Base-by-base conservation (phyloP, 2,888 invertebrate species). In the Nomada ruficornis region DNA sequence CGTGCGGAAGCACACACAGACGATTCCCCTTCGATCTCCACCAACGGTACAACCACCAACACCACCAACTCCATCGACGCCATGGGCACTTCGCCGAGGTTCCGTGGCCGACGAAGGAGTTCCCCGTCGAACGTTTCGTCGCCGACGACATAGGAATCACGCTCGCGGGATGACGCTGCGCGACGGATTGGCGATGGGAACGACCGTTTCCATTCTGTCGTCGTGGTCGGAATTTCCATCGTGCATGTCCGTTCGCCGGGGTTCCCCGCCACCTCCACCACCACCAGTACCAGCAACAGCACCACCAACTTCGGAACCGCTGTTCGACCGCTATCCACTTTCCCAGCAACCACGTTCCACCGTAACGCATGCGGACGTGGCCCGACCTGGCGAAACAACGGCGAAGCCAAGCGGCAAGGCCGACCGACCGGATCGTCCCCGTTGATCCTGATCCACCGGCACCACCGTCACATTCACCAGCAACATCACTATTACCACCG, bases 71-170 rank as follows among this genome's bases (percentile, higher is more conserved):
- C 86, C 79, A 85, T 64, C 71, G 77, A 18, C 63, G 64, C 60
- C 59, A 65, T n/a, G 67, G 72, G 57, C 71, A 75, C 77, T 62
- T 70, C 20, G 47, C 64, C 60, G 54, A 47, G 64, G 74, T 69
- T 47, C 50, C 70, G 55, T 59, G 57, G 44, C 36, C 71, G n/a
- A 50, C n/a, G 50, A 60, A 26, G 10, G 5, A 59, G 50, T 18
- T 50, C 26, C 83, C 90, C 90, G 86, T 91, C 91, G 29, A 42
- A 23, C n/a, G 79, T 82, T 42, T 10, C 23, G 59, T 26, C 15
- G 50, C 50, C 47, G 59, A 0, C 47, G 73, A 65, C 20, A 2
- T 26, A 26, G 26, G 26, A 2, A 26, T n/a, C 44, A 2, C 18
- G 1, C 10, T 18, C 13, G 9, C 0, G n/a, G 44, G n/a, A n/a